Percentiles rank a stretch among this genome's conserved stretches.
Conservation (phyloP, 2,113 vertebrate genomes). For the Nycticebus coucang region DNA sequence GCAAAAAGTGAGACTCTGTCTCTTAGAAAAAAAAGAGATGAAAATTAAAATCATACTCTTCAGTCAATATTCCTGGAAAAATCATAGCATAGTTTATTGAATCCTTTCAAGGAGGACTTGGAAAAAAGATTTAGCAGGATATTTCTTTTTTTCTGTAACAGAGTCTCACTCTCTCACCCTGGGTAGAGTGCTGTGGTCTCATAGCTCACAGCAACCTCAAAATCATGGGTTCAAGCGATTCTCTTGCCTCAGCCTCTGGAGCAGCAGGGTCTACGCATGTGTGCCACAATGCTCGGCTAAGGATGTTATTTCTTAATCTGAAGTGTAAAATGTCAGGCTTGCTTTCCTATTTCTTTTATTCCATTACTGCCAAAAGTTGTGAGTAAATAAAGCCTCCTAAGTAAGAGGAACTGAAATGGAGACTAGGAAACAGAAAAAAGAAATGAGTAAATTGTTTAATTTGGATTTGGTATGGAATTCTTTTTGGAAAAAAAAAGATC, state of each 20-base stretch:
- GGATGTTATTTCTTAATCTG: background rate
- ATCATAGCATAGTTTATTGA: slow-evolving; percentile 17
- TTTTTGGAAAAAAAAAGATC: background rate
- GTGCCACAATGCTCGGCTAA: too few species aligned
- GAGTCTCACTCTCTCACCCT: too few species aligned
- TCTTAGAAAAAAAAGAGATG: too few species aligned
- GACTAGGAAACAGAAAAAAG: background rate
- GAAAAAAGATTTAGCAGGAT: background rate
- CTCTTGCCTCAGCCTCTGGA: too few species aligned
- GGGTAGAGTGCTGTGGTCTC: too few species aligned
- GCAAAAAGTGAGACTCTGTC: too few species aligned
- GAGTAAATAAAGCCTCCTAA: background rate
- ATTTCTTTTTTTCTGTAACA: background rate
- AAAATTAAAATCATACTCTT: background rate
- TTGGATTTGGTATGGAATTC: background rate
- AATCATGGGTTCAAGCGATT: too few species aligned
- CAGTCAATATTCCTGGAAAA: background rate
- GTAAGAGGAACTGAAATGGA: background rate
- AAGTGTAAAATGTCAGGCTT: background rate
- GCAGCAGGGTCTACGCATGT: too few species aligned
- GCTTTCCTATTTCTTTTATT: background rate
- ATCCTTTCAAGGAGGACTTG: background rate
- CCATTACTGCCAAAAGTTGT: background rate
- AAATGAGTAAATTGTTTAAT: slow-evolving; percentile 35
- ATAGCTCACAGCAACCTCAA: too few species aligned